These are phyloP conservation scores for Nylanderia fulva DNA, from an alignment of 1,140 invertebrate species.

Conservation along the genomic window DNA sequence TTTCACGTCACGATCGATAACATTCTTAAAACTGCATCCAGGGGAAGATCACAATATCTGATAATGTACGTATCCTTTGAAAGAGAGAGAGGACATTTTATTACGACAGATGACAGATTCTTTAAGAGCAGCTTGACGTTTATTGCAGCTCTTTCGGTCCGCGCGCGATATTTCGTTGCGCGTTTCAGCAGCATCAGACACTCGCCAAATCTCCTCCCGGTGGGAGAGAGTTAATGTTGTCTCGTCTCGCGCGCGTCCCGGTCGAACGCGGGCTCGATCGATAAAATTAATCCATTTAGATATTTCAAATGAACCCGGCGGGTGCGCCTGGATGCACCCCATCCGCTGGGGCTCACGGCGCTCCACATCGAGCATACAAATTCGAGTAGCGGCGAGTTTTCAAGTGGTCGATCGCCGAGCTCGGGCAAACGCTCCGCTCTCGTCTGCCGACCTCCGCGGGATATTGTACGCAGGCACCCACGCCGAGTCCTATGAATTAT, in stretches of 20 bases:
- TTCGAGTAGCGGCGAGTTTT: slow-evolving; percentile 66
- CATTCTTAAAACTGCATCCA: too few species aligned
- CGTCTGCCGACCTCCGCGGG: slow-evolving; percentile 74
- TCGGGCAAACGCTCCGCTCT: slow-evolving; percentile 34
- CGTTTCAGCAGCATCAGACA: not conserved
- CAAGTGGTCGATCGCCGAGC: slow-evolving; percentile 70
- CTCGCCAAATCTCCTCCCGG: not conserved
- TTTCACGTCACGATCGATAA: too few species aligned
- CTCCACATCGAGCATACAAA: slow-evolving; percentile 50
- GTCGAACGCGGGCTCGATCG: slow-evolving; percentile 31
- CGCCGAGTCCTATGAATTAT: slow-evolving; percentile 82
- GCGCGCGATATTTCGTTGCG: not conserved
- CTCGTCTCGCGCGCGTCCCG: slow-evolving; percentile 40
- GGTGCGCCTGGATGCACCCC: slow-evolving; percentile 46
- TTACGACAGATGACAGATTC: not conserved
- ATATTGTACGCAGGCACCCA: slow-evolving; percentile 74
- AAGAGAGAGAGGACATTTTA: not conserved
- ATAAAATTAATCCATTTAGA: slow-evolving; percentile 63
- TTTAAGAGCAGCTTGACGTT: not conserved
- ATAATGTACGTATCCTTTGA: not conserved
- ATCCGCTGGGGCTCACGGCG: slow-evolving; percentile 43
- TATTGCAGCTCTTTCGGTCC: not conserved
- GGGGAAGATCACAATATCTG: too few species aligned
- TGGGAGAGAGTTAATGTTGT: slow-evolving; percentile 42
- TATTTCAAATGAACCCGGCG: slow-evolving; percentile 59